A percentile compares a stretch with the other conserved stretches of the same genome.
phyloP scores from a whole-genome alignment of 1,140 invertebrate species.

The Charaxes varanes region DNA sequence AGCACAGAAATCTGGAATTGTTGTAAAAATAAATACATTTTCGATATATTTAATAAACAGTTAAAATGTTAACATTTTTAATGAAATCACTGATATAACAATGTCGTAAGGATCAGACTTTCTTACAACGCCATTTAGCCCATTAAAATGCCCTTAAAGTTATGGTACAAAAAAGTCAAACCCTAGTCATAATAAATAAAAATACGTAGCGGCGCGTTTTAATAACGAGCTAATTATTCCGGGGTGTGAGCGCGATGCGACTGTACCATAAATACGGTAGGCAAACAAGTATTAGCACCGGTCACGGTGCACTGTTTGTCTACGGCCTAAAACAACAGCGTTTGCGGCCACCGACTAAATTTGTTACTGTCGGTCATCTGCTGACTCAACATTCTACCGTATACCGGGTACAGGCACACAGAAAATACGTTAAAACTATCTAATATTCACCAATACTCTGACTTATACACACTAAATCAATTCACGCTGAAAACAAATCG shows the following conservation, averaged over 20 bases:
- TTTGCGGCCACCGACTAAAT: constrained; percentile 62
- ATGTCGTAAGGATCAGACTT: too few species aligned
- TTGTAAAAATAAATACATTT: too few species aligned
- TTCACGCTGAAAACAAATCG: too few species aligned
- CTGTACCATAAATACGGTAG: constrained; percentile 61
- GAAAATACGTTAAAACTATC: constrained; percentile 5
- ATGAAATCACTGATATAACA: too few species aligned
- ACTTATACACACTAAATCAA: too few species aligned
- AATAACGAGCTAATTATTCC: constrained; percentile 70
- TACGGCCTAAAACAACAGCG: constrained; percentile 70
- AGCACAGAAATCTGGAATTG: too few species aligned
- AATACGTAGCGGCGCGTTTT: constrained; percentile 33
- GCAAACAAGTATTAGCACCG: constrained; percentile 65
- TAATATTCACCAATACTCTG: background rate
- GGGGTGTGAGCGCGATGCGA: constrained; percentile 42
- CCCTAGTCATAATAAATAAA: too few species aligned
- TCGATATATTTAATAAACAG: too few species aligned
- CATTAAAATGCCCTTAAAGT: too few species aligned
- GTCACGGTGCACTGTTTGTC: constrained; percentile 63
- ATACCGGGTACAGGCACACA: constrained; percentile 30
- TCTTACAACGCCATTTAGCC: too few species aligned
- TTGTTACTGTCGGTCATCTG: constrained; percentile 61
- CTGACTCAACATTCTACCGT: constrained; percentile 48
- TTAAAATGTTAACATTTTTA: too few species aligned
- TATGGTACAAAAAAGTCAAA: too few species aligned